Evolutionary conservation across 2,113 vertebrate genomes (phyloP), one percentile per base, ranked within the genome.

Genomic region (Bufo bufo): DNA sequence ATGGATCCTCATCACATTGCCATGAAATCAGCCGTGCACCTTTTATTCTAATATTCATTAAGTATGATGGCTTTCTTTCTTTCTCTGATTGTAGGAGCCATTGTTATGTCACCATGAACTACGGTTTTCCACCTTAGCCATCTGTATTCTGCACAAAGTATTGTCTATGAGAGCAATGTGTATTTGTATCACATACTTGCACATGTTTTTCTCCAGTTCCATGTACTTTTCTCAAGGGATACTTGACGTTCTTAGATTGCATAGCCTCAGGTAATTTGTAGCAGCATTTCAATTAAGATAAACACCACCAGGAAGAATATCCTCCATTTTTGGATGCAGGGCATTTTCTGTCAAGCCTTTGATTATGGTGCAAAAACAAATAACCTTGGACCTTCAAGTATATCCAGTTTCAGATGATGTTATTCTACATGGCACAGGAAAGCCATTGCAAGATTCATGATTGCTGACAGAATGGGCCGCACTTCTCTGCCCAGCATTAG

Each of bases 281-380:
- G 87, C 87, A 88, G 72, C 71, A 77, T 78, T 89, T 84, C 82
- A 89, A 89, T 84, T 69, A 89, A 89, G 82, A 89, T 89, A 89
- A 89, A 89, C 87, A 89, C 81, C 82, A 89, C 78, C 87, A 89
- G 87, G 87, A 89, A 89, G 87, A 89, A 84, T 84, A 89, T 84
- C 72, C 69, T 61, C 66, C 50, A 66, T 84, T 83, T 89, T 66
- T 78, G 45, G 71, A 88, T 78, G 81, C 72, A 69, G 82, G 80
- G 49, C 82, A 84, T 84, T 89, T 89, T 89, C 49, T 66, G 23
- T n/a, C 61, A 59, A 78, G 49, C 72, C 87, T 89, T 89, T 89
- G 87, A 89, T 84, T 84, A 84, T 84, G 74, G 75, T 52, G 66
- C 59, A 89, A 84, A 89, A 89, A 89, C 87, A 89, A 89, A 89